These are phyloP conservation scores for Parelbella ahira DNA, from an alignment of 2,888 invertebrate species.

Conservation along the genomic window DNA sequence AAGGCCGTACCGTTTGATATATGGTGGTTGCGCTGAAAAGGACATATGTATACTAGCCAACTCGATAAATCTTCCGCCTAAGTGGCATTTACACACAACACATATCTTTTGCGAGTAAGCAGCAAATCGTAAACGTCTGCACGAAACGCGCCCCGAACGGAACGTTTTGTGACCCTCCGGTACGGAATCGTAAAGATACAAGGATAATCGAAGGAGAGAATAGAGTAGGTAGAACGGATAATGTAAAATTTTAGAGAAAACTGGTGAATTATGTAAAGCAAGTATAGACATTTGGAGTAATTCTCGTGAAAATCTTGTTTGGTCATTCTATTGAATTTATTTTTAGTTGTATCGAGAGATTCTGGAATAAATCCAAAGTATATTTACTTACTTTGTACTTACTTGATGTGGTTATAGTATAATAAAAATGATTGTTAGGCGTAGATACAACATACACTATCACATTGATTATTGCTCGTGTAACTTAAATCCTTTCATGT, in stretches of 20 bases:
- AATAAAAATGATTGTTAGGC: no score
- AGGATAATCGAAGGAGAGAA: constrained; percentile 31
- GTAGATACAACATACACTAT: no score
- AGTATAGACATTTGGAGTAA: no score
- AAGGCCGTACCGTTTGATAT: constrained; percentile 30
- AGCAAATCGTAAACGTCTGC: constrained; percentile 71
- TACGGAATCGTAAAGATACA: constrained; percentile 22
- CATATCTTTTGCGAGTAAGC: constrained; percentile 56
- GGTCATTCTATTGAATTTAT: no score
- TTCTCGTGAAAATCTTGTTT: no score
- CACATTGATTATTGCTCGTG: not conserved
- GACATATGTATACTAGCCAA: constrained; percentile 41
- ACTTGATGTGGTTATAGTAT: no score
- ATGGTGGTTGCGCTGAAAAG: constrained; percentile 33
- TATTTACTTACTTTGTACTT: no score
- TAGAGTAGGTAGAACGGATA: constrained; percentile 8
- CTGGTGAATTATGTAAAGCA: no score
- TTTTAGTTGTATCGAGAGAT: no score
- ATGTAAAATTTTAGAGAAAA: no score
- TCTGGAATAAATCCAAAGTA: no score
- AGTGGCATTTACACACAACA: constrained; percentile 75
- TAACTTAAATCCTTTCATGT: constrained; percentile 1
- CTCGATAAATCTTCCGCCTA: constrained; percentile 66
- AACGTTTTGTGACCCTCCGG: constrained; percentile 41
- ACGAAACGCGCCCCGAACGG: constrained; percentile 38